Evolutionary conservation across 2,888 invertebrate species (phyloP).

Genomic region (Ectemnius cavifrons): DNA sequence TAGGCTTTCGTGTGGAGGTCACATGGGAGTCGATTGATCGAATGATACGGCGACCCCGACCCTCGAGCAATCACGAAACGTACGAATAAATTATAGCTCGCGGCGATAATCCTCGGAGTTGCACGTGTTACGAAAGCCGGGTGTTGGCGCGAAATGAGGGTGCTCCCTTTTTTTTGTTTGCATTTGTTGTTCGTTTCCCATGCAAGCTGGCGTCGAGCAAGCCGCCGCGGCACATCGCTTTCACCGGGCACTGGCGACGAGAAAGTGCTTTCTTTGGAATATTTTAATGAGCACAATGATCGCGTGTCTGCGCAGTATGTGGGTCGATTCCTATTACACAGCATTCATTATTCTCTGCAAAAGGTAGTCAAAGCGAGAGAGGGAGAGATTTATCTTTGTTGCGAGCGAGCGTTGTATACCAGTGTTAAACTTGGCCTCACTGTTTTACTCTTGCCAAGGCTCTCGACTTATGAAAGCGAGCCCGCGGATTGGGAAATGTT

Average conservation of each 20-base stretch:
- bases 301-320: background rate
- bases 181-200: constrained; percentile 11
- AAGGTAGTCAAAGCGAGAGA: too few species aligned
- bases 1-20: constrained; percentile 11
- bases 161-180: constrained; percentile 8
- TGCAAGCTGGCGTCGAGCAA: background rate
- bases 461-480: too few species aligned
- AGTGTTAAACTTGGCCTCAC: too few species aligned
- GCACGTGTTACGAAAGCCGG: constrained; percentile 21
- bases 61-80: constrained; percentile 20
- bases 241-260: constrained; percentile 42
- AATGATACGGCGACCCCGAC: constrained; percentile 32
- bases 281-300: constrained; percentile 22
- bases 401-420: too few species aligned
- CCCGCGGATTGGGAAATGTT: background rate
- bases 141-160: background rate
- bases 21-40: constrained; percentile 17
- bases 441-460: too few species aligned
- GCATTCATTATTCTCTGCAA: too few species aligned
- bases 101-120: constrained; percentile 5
- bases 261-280: constrained; percentile 50
- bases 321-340: too few species aligned
- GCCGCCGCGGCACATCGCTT: constrained; percentile 46
- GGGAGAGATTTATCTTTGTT: too few species aligned
- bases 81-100: constrained; percentile 27